These are phyloP conservation scores for Scaptomyza reducta DNA, from an alignment of 2,888 invertebrate genomes.

Conservation along the genomic window DNA sequence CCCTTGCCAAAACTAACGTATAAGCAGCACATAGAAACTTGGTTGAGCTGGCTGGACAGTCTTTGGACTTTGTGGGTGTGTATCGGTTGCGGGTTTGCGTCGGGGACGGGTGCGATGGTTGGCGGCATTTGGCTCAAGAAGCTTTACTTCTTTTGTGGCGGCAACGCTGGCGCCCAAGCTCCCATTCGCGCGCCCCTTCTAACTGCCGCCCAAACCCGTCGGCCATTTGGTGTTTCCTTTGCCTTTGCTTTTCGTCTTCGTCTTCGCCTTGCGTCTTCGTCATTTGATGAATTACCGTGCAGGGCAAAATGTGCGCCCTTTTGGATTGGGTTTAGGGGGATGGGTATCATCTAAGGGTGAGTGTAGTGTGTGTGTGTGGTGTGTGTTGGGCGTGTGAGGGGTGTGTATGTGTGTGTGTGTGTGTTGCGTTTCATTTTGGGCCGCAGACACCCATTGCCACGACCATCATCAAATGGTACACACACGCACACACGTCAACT, in stretches of 20 bases:
- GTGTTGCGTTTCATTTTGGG: constrained; percentile 67
- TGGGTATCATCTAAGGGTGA: constrained; percentile 22
- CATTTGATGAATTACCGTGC: constrained; percentile 82
- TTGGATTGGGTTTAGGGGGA: constrained; percentile 23
- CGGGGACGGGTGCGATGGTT: constrained; percentile 11
- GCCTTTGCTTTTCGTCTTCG: constrained; percentile 29
- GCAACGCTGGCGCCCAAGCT: constrained; percentile 57
- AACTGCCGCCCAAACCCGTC: constrained; percentile 33
- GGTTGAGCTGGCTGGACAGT: constrained; percentile 64
- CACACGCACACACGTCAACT: constrained; percentile 38
- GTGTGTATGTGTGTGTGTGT: constrained; percentile 29
- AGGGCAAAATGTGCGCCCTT: constrained; percentile 75
- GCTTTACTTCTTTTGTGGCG: constrained; percentile 77
- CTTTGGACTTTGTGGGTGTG: constrained; percentile 49
- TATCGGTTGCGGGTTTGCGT: constrained; percentile 26
- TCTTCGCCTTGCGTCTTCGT: constrained; percentile 64
- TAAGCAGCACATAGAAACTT: constrained; percentile 42
- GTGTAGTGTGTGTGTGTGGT: constrained; percentile 4
- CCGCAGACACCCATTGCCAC: constrained; percentile 43
- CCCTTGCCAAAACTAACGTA: constrained; percentile 28
- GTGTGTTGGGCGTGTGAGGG: constrained; percentile 7
- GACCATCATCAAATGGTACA: constrained; percentile 39
- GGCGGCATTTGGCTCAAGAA: constrained; percentile 66
- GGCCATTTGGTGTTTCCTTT: constrained; percentile 41
- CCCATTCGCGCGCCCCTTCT: background rate